phyloP scores from a whole-genome alignment of 2,797 vertebrate species.

The Diplodus puntazzo region DNA sequence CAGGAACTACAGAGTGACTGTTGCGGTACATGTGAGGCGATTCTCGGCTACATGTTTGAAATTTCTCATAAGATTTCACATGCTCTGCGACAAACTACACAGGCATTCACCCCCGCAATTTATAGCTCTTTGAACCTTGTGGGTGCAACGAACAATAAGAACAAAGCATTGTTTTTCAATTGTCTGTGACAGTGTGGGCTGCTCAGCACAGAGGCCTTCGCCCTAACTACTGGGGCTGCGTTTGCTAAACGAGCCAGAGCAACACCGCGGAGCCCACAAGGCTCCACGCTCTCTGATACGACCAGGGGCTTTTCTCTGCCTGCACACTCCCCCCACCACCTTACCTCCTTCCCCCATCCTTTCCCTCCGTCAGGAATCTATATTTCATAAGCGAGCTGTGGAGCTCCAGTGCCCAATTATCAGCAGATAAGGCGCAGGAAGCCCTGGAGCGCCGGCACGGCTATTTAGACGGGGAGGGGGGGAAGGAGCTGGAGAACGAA shows the following conservation, averaged over 20 bases:
- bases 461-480: slow-evolving; percentile 85
- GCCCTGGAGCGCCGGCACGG: slow-evolving; percentile 85
- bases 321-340: slow-evolving; percentile 71
- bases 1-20: neutral
- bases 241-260: slow-evolving; percentile 79
- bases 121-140: slow-evolving; percentile 62
- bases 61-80: slow-evolving; percentile 40
- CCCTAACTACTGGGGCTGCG: slow-evolving; percentile 71
- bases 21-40: neutral
- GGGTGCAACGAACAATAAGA: slow-evolving; percentile 66
- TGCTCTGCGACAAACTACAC: slow-evolving; percentile 49
- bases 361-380: slow-evolving; percentile 86
- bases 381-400: slow-evolving; percentile 89
- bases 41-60: slow-evolving; percentile 35
- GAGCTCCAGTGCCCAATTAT: slow-evolving; percentile 89
- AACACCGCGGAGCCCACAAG: slow-evolving; percentile 74
- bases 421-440: slow-evolving; percentile 89
- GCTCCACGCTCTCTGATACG: slow-evolving; percentile 72
- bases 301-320: slow-evolving; percentile 79
- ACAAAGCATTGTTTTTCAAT: slow-evolving; percentile 75
- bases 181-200: slow-evolving; percentile 71
- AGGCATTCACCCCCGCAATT: slow-evolving; percentile 55
- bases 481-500: slow-evolving; percentile 73
- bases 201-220: slow-evolving; percentile 67
- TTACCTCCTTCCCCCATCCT: slow-evolving; percentile 62